phyloP scores from a whole-genome alignment of 2,888 invertebrate genomes.

The Pristionchus fissidentatus region DNA sequence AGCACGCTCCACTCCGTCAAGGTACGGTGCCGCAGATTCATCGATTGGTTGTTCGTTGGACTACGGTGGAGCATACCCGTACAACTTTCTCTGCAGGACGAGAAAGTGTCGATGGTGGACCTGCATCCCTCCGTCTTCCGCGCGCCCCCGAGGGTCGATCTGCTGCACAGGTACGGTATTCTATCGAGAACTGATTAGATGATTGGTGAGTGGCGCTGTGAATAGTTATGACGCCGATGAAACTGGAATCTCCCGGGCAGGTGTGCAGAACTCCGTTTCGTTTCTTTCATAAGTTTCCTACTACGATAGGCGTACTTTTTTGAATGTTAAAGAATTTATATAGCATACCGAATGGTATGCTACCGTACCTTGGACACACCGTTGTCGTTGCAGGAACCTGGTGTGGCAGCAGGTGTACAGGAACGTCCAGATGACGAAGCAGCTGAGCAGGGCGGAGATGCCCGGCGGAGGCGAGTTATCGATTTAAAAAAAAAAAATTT shows the following conservation, averaged over 20 bases:
- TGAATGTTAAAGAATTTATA: constrained; percentile 56
- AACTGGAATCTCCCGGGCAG: too few species aligned
- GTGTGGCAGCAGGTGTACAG: constrained; percentile 78
- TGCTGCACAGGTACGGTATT: constrained; percentile 63
- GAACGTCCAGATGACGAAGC: constrained; percentile 83
- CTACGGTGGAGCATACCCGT: not conserved
- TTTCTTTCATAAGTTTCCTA: not conserved
- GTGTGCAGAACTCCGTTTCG: not conserved
- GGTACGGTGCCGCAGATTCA: not conserved
- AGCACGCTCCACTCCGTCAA: constrained; percentile 58
- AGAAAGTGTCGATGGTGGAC: constrained; percentile 79
- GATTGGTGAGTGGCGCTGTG: too few species aligned
- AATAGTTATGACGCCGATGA: too few species aligned
- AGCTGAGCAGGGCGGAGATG: constrained; percentile 88
- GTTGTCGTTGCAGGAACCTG: constrained; percentile 80
- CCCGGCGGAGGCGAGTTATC: constrained; percentile 84
- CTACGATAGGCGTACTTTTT: not conserved
- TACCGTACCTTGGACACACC: too few species aligned
- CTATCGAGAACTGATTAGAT: too few species aligned
- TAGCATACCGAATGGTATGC: too few species aligned
- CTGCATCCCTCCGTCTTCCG: constrained; percentile 84
- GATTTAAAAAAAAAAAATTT: not conserved
- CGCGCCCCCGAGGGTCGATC: constrained; percentile 68
- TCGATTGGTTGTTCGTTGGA: not conserved
- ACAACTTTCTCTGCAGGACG: constrained; percentile 51